A percentile compares a stretch with the other conserved stretches of the same genome.
Conservation (phyloP, 2,888 invertebrate genomes). For the Chromoteleia sp. region DNA sequence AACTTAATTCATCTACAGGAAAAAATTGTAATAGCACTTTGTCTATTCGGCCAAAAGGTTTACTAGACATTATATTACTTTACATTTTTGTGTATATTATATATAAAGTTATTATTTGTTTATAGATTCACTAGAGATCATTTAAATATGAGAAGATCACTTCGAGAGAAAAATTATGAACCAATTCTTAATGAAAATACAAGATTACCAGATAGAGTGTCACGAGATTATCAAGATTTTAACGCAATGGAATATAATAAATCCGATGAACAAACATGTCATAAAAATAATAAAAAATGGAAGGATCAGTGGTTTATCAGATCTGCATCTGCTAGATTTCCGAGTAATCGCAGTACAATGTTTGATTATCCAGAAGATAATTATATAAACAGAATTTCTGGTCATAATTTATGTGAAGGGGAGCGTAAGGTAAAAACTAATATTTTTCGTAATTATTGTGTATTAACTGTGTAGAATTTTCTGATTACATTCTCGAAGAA, state of each 20-base stretch:
- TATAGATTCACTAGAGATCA: constrained; percentile 73
- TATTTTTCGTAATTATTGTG: too few relatives aligned
- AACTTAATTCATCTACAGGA: too few relatives aligned
- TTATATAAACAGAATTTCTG: constrained; percentile 81
- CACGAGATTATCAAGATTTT: constrained; percentile 76
- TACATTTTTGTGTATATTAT: too few relatives aligned
- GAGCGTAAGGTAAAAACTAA: constrained; percentile 89
- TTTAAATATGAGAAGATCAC: constrained; percentile 78
- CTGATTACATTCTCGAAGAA: too few relatives aligned
- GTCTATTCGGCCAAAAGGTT: too few relatives aligned
- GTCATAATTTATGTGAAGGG: constrained; percentile 87
- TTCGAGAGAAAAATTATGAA: constrained; percentile 79
- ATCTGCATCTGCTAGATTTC: constrained; percentile 93
- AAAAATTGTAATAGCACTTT: too few relatives aligned
- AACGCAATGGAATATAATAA: constrained; percentile 63
- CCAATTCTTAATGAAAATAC: constrained; percentile 73
- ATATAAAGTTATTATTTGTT: too few relatives aligned
- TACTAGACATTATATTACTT: too few relatives aligned
- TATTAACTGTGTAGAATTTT: too few relatives aligned
- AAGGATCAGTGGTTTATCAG: constrained; percentile 89
- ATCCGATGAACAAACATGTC: constrained; percentile 71
- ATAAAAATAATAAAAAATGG: constrained; percentile 76
- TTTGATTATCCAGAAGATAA: constrained; percentile 85
- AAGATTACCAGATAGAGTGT: constrained; percentile 75
- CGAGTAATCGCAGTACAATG: constrained; percentile 85